Conservation (phyloP, 2,113 vertebrate genomes). For the Oreochromis aureus region DNA sequence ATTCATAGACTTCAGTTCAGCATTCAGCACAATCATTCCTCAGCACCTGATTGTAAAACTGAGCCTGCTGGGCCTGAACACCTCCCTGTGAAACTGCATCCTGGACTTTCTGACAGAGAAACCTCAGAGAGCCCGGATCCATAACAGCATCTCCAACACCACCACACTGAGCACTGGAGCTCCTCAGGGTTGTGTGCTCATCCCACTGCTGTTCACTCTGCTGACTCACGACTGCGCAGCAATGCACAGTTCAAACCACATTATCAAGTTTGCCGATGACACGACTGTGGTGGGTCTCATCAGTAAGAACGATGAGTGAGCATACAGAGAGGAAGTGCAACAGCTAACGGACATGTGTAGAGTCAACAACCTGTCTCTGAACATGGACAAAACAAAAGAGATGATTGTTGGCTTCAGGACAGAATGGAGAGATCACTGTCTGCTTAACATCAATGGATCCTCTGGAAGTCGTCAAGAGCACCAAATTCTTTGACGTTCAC, state of each 20-base stretch:
- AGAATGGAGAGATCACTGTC: neutral
- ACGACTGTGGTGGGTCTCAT: neutral
- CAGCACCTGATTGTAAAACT: neutral
- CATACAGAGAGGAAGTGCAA: neutral
- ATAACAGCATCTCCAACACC: neutral
- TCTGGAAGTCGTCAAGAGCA: neutral
- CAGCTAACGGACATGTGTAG: neutral
- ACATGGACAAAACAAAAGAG: neutral
- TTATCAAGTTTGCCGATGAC: neutral
- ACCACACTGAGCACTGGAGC: neutral
- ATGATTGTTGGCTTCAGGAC: neutral
- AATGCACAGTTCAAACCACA: neutral
- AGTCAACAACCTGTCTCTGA: neutral
- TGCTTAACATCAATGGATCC: neutral
- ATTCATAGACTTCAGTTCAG: neutral
- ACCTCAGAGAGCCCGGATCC: neutral
- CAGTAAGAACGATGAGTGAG: neutral
- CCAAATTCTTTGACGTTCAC: neutral
- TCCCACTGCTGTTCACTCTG: neutral
- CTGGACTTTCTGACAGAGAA: neutral
- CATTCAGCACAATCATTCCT: neutral
- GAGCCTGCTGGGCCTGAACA: neutral
- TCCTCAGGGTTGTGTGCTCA: neutral
- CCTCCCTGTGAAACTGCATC: neutral
- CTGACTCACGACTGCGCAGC: neutral